Evolutionary conservation across 1,140 invertebrate genomes (phyloP), one percentile per base, ranked within the genome.

Genomic region (Psix sp.): DNA sequence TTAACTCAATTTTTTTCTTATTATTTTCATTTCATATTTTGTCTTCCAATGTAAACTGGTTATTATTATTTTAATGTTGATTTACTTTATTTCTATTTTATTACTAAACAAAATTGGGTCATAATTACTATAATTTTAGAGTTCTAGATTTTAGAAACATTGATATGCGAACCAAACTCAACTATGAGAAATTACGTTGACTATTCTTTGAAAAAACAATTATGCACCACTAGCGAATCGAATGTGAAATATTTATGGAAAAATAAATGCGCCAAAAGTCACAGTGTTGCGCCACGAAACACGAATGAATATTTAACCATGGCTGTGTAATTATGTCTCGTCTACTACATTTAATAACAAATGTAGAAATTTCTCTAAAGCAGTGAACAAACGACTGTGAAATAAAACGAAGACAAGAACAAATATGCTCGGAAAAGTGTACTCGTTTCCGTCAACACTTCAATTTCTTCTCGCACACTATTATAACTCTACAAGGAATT

Each of bases 381-480:
- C 15, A 18, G 6, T 39, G 3, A 11, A 39, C 15, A 40, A 54
- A 31, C 2, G 1, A 51, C 31, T 24, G 7, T 14, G 13, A 52
- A 16, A 24, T 14, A 45, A 3, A 33, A 46, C 14, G 10, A 43
- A 33, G 7, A 21, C 1, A 48, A 36, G 9, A 46, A 24, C 13
- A n/a, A 9, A 52, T n/a, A n/a, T n/a, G n/a, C n/a, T n/a, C 29
- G 39, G 36, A 67, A 40, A 20, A 18, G 11, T 52, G 43, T 51
- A 60, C n/a, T n/a, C n/a, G 5, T 39, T 46, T 60, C 48, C 35
- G 36, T 63, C 33, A 15, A 63, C 57, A 71, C n/a, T 48, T 36
- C 49, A 63, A 71, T 56, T 63, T 71, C 29, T 62, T 63, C 67
- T 71, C 51, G 57, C 67, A 57, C 57, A 63, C 38, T 57, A 45